Evolutionary conservation across 2,113 vertebrate species (phyloP).

Genomic region (Takifugu bimaculatus): DNA sequence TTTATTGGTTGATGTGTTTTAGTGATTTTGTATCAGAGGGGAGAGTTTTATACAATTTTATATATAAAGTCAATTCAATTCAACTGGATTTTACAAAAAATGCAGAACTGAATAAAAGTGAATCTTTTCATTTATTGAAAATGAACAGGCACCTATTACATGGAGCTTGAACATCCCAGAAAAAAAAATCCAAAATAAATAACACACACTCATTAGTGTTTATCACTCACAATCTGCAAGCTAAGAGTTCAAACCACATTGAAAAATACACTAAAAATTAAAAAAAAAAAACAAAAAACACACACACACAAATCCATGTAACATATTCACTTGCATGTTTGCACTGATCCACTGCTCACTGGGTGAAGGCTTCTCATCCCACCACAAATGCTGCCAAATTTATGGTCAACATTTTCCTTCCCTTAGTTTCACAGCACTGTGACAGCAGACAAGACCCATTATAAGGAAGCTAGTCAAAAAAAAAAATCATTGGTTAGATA

Average conservation of each 20-base stretch:
- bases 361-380: conserved; percentile 25
- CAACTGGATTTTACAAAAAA: too few species aligned
- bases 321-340: conserved; percentile 36
- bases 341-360: conserved; percentile 37
- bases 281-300: conserved; percentile 7
- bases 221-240: conserved; percentile 68
- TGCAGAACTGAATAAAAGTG: conserved; percentile 62
- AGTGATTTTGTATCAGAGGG: too few species aligned
- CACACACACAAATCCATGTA: conserved; percentile 40
- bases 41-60: too few species aligned
- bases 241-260: conserved; percentile 64
- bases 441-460: conserved; percentile 35
- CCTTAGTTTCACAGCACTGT: conserved; percentile 23
- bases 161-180: conserved; percentile 75
- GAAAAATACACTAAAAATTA: conserved; percentile 29
- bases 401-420: conserved; percentile 42
- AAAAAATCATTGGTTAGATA: conserved; percentile 54
- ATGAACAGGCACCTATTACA: conserved; percentile 78
- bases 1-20: too few species aligned
- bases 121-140: conserved; percentile 75
- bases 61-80: too few species aligned
- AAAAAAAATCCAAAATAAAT: conserved; percentile 68
- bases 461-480: conserved; percentile 30
- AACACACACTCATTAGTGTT: conserved; percentile 67
- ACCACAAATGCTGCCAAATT: conserved; percentile 35